Conservation (phyloP, 2,888 invertebrate genomes). For the Hyposoter didymator region DNA sequence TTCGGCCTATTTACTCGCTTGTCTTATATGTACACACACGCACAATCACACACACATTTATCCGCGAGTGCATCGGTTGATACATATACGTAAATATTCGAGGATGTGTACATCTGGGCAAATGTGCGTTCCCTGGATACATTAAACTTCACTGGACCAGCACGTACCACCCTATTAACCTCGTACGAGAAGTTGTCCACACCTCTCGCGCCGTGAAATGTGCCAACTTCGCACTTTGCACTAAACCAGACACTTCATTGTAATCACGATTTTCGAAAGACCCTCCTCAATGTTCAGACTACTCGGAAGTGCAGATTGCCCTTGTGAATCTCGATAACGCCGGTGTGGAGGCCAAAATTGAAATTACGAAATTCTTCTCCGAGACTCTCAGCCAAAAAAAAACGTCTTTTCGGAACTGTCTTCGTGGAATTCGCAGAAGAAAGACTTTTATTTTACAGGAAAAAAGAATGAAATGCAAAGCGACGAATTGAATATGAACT, state of each 20-base stretch:
- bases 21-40: background rate
- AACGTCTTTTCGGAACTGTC: too few relatives aligned
- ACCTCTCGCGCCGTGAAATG: background rate
- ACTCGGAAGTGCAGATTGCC: background rate
- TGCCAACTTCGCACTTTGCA: background rate
- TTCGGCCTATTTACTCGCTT: constrained; percentile 63
- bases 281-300: background rate
- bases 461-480: too few relatives aligned
- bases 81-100: background rate
- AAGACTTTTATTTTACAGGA: too few relatives aligned
- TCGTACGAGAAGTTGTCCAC: constrained; percentile 4
- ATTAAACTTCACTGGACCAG: constrained; percentile 6
- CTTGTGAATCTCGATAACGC: background rate
- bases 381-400: too few relatives aligned
- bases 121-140: background rate
- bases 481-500: too few relatives aligned
- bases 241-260: background rate
- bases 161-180: constrained; percentile 29
- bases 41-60: background rate
- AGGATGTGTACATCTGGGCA: background rate
- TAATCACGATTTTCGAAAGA: background rate
- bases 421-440: too few relatives aligned
- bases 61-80: background rate
- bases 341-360: background rate
- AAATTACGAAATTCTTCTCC: too few relatives aligned